Base-by-base conservation (phyloP, 2,888 invertebrate genomes). In the Drosophila sordidula region DNA sequence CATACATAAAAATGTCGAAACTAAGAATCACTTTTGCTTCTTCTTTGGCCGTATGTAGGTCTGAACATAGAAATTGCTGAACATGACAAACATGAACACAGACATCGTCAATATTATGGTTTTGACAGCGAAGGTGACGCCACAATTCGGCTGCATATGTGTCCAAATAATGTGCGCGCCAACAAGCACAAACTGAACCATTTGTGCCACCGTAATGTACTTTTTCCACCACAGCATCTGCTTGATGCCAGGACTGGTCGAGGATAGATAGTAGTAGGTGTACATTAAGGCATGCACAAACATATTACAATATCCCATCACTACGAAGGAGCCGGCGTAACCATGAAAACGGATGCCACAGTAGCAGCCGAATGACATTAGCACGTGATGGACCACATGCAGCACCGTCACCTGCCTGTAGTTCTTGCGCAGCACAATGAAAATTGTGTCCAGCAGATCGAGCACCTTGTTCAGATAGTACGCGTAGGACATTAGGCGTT, bases 261-360 rank as follows among this genome's bases (percentile, higher is more conserved):
- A 65, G 2, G 79, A 46, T 0, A 79, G 29, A n/a, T 75, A 86
- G 25, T 80, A 80, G 52, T 80, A 80, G 25, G 12, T 38, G 47
- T 80, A 80, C 80, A 80, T 86, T 4, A 70, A 38, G 4, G 45
- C 32, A 25, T 80, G 80, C 0, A 86, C 63, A 0, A 75, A 6
- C 0, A 54, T n/a, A 26, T 80, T 80, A 6, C 64, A 46, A 5
- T 25, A 36, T 22, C 65, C 70, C 4, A 47, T 25, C 0, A 79
- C 12, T 0, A 51, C 32, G 12, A 61, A 61, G 12, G 70, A 69
- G 0, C 80, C 80, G 0, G 87, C 80, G 6, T 70, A 66, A 29
- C 80, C 80, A n/a, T 68, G 46, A 5, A 70, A 52, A 5, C 80
- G 64, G 0, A 72, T 11, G 4, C 63, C 49, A 1, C 34, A 1